These are phyloP conservation scores for Hyposoter dolosus DNA, from an alignment of 2,888 invertebrate species.

Conservation along the genomic window DNA sequence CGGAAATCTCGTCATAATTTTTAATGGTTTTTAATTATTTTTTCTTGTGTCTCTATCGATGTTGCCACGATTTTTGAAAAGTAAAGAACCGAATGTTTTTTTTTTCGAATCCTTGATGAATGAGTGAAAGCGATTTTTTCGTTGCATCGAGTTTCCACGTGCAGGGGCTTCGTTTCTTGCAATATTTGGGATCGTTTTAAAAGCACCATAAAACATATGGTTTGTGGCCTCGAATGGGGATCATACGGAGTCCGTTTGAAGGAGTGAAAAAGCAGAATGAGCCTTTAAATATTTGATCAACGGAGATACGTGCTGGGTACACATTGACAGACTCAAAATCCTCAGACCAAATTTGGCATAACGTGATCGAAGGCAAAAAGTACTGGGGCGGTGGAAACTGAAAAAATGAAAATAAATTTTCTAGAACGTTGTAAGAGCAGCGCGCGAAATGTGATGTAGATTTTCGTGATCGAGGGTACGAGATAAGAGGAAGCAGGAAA, in stretches of 20 bases:
- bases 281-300: conserved; percentile 16
- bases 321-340: background rate
- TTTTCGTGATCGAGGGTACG: background rate
- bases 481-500: background rate
- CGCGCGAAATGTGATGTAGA: background rate
- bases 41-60: no score
- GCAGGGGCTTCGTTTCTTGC: no score
- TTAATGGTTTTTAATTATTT: no score
- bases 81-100: no score
- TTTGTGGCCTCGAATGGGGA: background rate
- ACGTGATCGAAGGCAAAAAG: background rate
- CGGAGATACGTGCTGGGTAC: background rate
- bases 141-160: no score
- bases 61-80: no score
- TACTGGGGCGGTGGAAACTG: no score
- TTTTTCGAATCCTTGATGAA: no score
- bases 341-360: background rate
- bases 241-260: background rate
- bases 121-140: no score
- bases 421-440: background rate
- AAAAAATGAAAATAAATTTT: background rate
- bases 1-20: no score
- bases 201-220: conserved; percentile 11
- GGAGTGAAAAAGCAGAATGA: conserved; percentile 4
- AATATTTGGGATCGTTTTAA: background rate